Conservation (phyloP, 1,140 invertebrate genomes). For the Hylaeus volcanicus region DNA sequence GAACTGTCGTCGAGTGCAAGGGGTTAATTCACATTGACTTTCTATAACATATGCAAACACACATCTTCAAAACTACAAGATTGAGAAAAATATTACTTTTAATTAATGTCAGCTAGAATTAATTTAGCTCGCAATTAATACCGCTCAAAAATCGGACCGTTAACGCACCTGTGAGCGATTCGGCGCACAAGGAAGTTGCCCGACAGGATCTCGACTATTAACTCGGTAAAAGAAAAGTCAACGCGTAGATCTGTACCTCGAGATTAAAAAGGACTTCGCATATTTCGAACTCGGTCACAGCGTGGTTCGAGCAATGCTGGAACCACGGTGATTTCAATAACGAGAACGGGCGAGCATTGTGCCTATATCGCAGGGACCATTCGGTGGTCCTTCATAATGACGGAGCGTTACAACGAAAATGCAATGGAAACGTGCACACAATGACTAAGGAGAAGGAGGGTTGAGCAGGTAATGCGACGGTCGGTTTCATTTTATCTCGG, state of each 20-base stretch:
- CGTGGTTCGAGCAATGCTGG: constrained; percentile 22
- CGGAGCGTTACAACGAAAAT: constrained; percentile 19
- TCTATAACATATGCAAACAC: too few relatives aligned
- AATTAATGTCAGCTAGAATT: too few relatives aligned
- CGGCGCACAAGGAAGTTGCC: too few relatives aligned
- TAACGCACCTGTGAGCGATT: too few relatives aligned
- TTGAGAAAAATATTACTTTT: too few relatives aligned
- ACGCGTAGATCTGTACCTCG: background rate
- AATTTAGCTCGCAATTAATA: too few relatives aligned
- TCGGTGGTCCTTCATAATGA: background rate
- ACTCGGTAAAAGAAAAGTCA: background rate
- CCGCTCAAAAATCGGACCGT: too few relatives aligned
- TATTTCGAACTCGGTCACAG: constrained; percentile 15
- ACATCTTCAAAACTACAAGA: too few relatives aligned
- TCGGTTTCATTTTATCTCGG: background rate
- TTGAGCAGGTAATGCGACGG: background rate
- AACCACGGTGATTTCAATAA: constrained; percentile 22
- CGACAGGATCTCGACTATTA: too few relatives aligned
- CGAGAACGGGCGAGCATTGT: constrained; percentile 8
- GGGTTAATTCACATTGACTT: too few relatives aligned
- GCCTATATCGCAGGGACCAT: background rate
- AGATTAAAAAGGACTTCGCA: constrained; percentile 26
- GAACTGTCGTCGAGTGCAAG: too few relatives aligned
- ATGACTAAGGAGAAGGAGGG: background rate
- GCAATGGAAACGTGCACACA: background rate